Percentiles rank a stretch among this genome's conserved stretches.
phyloP scores from a whole-genome alignment of 2,888 invertebrate species.

The Drosophila greeni region DNA sequence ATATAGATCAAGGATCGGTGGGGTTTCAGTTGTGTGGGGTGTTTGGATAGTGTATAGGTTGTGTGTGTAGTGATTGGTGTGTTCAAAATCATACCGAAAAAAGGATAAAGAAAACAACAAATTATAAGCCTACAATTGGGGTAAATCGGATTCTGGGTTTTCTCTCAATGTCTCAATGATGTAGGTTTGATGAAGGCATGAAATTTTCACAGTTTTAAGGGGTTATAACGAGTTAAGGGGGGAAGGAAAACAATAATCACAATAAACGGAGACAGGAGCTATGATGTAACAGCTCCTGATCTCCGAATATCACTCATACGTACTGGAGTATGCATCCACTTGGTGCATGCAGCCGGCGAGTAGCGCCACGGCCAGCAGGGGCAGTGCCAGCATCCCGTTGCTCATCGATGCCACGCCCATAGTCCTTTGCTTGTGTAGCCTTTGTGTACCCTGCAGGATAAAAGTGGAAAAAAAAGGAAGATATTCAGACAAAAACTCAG shows the following conservation, averaged over 20 bases:
- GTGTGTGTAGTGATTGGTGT: constrained; percentile 8
- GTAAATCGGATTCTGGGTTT: constrained; percentile 8
- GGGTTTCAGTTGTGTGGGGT: constrained; percentile 10
- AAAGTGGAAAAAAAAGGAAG: not conserved
- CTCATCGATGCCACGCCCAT: constrained; percentile 41
- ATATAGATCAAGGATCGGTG: constrained; percentile 4
- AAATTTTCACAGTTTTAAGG: constrained; percentile 15
- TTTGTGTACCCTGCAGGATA: constrained; percentile 12
- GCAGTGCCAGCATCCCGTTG: constrained; percentile 36
- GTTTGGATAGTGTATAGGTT: not conserved
- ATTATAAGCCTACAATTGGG: constrained; percentile 24
- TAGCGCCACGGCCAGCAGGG: constrained; percentile 26
- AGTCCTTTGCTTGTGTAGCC: constrained; percentile 7
- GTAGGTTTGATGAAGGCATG: constrained; percentile 29
- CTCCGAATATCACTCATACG: constrained; percentile 60
- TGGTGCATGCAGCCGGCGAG: constrained; percentile 61
- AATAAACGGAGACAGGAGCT: constrained; percentile 2
- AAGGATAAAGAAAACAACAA: constrained; percentile 10
- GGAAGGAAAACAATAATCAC: not conserved
- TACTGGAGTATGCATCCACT: constrained; percentile 78
- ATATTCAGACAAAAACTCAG: not conserved
- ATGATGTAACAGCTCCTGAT: too few relatives aligned
- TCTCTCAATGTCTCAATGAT: constrained; percentile 26
- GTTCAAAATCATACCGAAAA: constrained; percentile 25
- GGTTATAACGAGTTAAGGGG: not conserved